phyloP scores from a whole-genome alignment of 2,113 vertebrate species.

The Catagonus wagneri region DNA sequence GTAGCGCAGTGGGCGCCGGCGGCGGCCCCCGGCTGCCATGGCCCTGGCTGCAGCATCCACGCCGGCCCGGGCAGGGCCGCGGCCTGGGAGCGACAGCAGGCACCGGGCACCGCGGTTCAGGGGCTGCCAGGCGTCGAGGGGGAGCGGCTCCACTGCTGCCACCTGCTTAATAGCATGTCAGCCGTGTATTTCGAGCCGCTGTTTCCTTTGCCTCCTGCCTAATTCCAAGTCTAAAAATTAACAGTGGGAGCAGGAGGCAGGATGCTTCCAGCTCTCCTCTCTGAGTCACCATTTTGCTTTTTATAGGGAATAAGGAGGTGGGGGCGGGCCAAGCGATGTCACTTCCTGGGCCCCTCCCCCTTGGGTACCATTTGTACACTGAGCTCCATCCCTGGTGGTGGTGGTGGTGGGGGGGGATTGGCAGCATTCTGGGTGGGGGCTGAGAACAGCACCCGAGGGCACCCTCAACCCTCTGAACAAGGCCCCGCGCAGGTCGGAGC shows the following conservation, averaged over 20 bases:
- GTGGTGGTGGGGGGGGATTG: background rate
- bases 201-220: constrained; percentile 78
- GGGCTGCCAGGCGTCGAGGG: constrained; percentile 54
- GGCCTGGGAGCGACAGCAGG: constrained; percentile 14
- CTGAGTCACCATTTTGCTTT: constrained; percentile 85
- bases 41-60: constrained; percentile 62
- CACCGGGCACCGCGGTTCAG: background rate
- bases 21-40: constrained; percentile 82
- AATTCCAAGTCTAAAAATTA: constrained; percentile 80
- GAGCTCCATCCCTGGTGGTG: constrained; percentile 11
- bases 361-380: constrained; percentile 68
- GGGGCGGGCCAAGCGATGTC: constrained; percentile 79
- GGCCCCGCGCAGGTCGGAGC: background rate
- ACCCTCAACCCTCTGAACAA: background rate
- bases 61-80: background rate
- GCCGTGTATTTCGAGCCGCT: constrained; percentile 58
- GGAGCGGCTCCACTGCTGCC: constrained; percentile 22
- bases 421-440: background rate
- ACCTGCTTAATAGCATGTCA: constrained; percentile 73
- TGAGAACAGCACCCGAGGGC: background rate
- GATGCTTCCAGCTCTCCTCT: constrained; percentile 80
- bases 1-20: constrained; percentile 81
- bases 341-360: constrained; percentile 81
- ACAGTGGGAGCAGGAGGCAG: constrained; percentile 80
- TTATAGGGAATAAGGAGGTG: constrained; percentile 82